These are phyloP conservation scores for Lasioglossum malachurum DNA, from an alignment of 2,888 invertebrate genomes.

Conservation along the genomic window DNA sequence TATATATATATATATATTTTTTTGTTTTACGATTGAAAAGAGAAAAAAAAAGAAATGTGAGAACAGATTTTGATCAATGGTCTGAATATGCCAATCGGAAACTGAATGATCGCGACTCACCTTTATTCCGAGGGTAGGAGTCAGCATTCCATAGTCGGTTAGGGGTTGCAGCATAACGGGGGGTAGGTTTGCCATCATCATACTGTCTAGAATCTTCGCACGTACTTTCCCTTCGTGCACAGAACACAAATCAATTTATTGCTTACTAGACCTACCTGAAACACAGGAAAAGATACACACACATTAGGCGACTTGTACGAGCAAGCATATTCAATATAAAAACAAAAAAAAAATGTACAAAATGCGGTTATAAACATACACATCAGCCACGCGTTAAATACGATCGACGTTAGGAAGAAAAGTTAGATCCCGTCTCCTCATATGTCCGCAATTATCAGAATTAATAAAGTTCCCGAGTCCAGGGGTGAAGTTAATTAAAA, in stretches of 20 bases:
- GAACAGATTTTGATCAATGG: not conserved
- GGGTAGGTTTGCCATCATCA: constrained; percentile 85
- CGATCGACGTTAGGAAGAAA: not conserved
- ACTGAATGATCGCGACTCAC: constrained; percentile 73
- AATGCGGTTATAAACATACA: not conserved
- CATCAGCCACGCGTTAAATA: not conserved
- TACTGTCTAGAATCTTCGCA: constrained; percentile 77
- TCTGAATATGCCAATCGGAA: constrained; percentile 39
- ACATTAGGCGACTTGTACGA: constrained; percentile 6
- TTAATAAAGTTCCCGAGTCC: no score
- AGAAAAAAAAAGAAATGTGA: not conserved
- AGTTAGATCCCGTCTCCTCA: no score
- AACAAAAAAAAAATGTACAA: not conserved
- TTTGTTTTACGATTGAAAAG: not conserved
- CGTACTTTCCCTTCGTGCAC: constrained; percentile 66
- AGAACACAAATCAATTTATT: constrained; percentile 76
- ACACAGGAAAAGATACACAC: constrained; percentile 65
- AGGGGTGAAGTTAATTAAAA: not conserved
- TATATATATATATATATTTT: not conserved
- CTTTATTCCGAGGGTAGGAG: constrained; percentile 84
- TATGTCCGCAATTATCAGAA: no score
- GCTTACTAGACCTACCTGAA: constrained; percentile 83
- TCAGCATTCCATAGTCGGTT: constrained; percentile 84
- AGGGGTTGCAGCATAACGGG: constrained; percentile 84
- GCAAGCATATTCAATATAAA: not conserved